Conservation (phyloP, 2,888 invertebrate genomes). For the Philereme transversata region DNA sequence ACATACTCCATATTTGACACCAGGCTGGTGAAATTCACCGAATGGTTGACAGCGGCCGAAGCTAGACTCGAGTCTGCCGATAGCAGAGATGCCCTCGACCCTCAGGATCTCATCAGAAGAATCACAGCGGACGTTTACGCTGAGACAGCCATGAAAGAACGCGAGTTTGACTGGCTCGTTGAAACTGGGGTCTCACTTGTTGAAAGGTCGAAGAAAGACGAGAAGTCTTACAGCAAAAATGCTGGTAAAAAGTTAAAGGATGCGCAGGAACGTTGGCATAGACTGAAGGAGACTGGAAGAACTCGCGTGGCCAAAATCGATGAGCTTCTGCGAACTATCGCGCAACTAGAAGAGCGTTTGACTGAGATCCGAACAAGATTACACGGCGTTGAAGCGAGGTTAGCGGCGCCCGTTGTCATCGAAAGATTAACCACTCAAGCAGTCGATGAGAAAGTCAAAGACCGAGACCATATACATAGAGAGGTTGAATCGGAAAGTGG, state of each 20-base stretch:
- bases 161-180: conserved; percentile 91
- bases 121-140: conserved; percentile 90
- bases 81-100: conserved; percentile 84
- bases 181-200: conserved; percentile 87
- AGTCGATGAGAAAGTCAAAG: conserved; percentile 87
- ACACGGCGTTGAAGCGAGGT: conserved; percentile 87
- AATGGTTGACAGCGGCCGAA: conserved; percentile 89
- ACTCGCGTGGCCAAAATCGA: conserved; percentile 88
- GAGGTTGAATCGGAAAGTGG: conserved; percentile 90
- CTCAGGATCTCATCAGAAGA: conserved; percentile 88
- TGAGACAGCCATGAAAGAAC: conserved; percentile 89
- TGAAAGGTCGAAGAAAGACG: conserved; percentile 86
- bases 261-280: conserved; percentile 87
- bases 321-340: conserved; percentile 88
- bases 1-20: conserved; percentile 88
- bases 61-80: conserved; percentile 85
- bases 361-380: conserved; percentile 89
- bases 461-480: conserved; percentile 89
- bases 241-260: conserved; percentile 85
- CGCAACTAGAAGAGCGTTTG: conserved; percentile 88
- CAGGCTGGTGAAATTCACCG: conserved; percentile 85
- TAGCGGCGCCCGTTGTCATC: conserved; percentile 87
- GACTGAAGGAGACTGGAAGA: conserved; percentile 86
- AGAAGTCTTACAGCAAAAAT: conserved; percentile 75
- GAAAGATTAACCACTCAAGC: conserved; percentile 86